phyloP scores from a whole-genome alignment of 2,888 invertebrate genomes.

The Thumatha senex region DNA sequence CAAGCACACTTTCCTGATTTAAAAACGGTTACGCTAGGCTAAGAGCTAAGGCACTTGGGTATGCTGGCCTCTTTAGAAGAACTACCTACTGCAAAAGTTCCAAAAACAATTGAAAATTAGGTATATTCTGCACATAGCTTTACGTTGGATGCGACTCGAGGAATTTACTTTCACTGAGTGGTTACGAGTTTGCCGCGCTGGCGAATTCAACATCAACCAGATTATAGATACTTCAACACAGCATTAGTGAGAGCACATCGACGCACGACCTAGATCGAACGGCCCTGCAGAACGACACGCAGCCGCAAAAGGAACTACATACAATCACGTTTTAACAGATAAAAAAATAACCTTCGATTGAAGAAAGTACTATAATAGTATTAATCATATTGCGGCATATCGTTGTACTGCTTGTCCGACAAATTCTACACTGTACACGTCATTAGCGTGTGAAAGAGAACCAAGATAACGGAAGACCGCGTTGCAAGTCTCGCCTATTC shows the following conservation, averaged over 20 bases:
- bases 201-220: conserved; percentile 31
- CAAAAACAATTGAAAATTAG: background rate
- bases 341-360: conserved; percentile 2
- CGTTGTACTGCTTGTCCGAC: background rate
- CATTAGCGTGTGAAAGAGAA: conserved; percentile 1
- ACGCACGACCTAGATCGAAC: conserved; percentile 41
- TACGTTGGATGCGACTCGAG: conserved; percentile 24
- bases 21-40: too few relatives aligned
- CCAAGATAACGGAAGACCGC: background rate
- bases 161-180: conserved; percentile 55
- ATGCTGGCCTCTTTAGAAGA: background rate
- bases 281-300: conserved; percentile 23
- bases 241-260: conserved; percentile 23
- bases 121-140: background rate
- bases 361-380: conserved; percentile 4
- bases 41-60: too few relatives aligned
- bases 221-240: conserved; percentile 34
- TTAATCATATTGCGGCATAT: conserved; percentile 6
- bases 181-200: conserved; percentile 29
- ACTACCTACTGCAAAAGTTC: too few relatives aligned
- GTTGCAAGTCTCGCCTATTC: too few relatives aligned
- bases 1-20: too few relatives aligned
- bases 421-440: background rate
- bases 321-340: conserved; percentile 13
- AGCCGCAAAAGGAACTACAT: conserved; percentile 12